These are phyloP conservation scores for Gobionotothen gibberifrons DNA, from an alignment of 2,797 vertebrate species.

Conservation along the genomic window DNA sequence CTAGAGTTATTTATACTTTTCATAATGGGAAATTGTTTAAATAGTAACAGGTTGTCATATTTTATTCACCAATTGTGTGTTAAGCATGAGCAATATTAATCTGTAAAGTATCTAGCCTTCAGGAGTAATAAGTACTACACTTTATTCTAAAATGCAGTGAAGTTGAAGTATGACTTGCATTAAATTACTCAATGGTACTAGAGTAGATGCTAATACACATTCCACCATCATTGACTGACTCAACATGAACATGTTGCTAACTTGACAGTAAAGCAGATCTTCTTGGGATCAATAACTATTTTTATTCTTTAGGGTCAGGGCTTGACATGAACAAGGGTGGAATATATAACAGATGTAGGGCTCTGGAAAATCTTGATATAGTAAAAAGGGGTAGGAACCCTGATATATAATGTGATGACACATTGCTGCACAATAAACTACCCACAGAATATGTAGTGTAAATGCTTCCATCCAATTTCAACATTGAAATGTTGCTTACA, in stretches of 20 bases:
- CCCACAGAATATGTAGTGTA: not conserved
- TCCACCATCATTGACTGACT: not conserved
- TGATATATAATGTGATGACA: not conserved
- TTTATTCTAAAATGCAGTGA: not conserved
- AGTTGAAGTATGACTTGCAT: not conserved
- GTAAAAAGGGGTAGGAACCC: too few relatives aligned
- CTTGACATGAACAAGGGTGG: not conserved
- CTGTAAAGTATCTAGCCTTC: not conserved
- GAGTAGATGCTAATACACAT: not conserved
- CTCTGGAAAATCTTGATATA: too few relatives aligned
- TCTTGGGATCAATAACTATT: not conserved
- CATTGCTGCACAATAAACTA: not conserved
- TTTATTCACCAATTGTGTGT: not conserved
- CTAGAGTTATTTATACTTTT: not conserved
- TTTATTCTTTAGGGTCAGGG: not conserved
- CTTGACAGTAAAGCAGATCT: not conserved
- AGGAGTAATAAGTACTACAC: not conserved
- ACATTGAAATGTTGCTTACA: not conserved
- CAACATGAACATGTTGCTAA: not conserved
- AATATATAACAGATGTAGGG: not conserved
- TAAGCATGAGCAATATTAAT: not conserved
- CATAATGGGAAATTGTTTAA: not conserved
- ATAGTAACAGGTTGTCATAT: not conserved
- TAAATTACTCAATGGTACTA: not conserved
- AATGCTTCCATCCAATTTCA: too few relatives aligned